Percentiles rank a stretch among this genome's conserved stretches.
phyloP scores from a whole-genome alignment of 30 jellyfish, hydroid and myxozoan genomes.

The Aurelia aurita region DNA sequence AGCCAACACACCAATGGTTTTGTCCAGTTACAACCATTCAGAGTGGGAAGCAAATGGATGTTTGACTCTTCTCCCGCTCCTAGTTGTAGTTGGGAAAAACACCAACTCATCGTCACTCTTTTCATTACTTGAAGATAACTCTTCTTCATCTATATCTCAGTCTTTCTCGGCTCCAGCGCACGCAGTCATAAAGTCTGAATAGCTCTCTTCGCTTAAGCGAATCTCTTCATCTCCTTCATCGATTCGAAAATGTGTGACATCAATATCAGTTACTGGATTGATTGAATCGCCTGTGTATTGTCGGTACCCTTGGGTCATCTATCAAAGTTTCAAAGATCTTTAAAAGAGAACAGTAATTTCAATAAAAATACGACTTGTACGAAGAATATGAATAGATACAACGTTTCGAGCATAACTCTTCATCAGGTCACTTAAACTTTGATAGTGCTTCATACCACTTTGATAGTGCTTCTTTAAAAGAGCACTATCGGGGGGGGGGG shows the following conservation, averaged over 20 bases:
- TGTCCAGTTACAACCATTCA: slow-evolving; percentile 35
- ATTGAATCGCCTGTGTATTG: slow-evolving; percentile 9
- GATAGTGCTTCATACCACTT: too few relatives aligned
- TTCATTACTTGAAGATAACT: too few relatives aligned
- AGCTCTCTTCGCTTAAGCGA: slow-evolving; percentile 15
- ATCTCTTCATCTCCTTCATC: slow-evolving; percentile 36
- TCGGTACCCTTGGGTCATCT: slow-evolving; percentile 25
- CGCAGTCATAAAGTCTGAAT: slow-evolving; percentile 17
- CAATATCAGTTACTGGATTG: slow-evolving; percentile 27
- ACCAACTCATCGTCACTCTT: too few relatives aligned
- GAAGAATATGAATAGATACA: too few relatives aligned
- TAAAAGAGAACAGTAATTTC: too few relatives aligned
- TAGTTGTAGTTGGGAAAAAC: background rate
- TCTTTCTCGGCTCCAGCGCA: too few relatives aligned
- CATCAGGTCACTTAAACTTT: too few relatives aligned
- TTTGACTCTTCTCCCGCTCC: slow-evolving; percentile 28
- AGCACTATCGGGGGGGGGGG: too few relatives aligned
- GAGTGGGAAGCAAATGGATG: slow-evolving; percentile 35
- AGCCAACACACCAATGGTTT: slow-evolving; percentile 14
- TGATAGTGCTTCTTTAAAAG: too few relatives aligned
- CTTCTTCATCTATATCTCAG: too few relatives aligned
- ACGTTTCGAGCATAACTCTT: too few relatives aligned
- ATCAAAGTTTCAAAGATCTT: slow-evolving; percentile 16
- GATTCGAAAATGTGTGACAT: slow-evolving; percentile 7
- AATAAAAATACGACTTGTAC: too few relatives aligned